A percentile compares a stretch with the other conserved stretches of the same genome.
These are phyloP conservation scores for Tenthredo scrophulariae DNA, from an alignment of 2,888 invertebrate species.

Conservation along the genomic window DNA sequence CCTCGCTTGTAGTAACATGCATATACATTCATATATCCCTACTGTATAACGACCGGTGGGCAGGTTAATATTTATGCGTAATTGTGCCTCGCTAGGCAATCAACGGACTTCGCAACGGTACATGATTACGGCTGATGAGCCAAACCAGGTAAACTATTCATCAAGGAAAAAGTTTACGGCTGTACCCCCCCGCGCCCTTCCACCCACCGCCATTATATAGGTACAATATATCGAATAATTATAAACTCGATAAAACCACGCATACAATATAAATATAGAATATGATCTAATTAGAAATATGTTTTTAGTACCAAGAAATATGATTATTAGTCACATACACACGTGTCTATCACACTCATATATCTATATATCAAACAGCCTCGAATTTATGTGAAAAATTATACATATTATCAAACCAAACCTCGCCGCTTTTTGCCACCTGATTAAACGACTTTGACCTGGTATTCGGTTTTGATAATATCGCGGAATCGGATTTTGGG, in stretches of 20 bases:
- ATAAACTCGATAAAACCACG: background rate
- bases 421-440: slow-evolving; percentile 15
- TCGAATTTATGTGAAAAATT: background rate
- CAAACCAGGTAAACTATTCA: slow-evolving; percentile 47
- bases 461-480: slow-evolving; percentile 1
- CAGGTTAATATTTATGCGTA: slow-evolving; percentile 46
- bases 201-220: background rate
- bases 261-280: background rate
- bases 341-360: too few species aligned
- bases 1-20: background rate
- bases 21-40: background rate
- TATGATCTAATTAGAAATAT: background rate
- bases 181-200: background rate
- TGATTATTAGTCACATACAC: background rate
- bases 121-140: slow-evolving; percentile 52
- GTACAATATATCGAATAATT: background rate
- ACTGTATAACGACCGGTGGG: slow-evolving; percentile 19
- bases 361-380: background rate
- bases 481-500: slow-evolving; percentile 1
- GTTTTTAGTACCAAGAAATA: background rate
- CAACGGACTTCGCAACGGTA: slow-evolving; percentile 46
- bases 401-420: background rate
- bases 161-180: slow-evolving; percentile 17
- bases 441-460: slow-evolving; percentile 39
- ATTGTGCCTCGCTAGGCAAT: slow-evolving; percentile 50